Evolutionary conservation across 2,113 vertebrate genomes (phyloP), one percentile per base, ranked within the genome.

Genomic region (Pedetes capensis): DNA sequence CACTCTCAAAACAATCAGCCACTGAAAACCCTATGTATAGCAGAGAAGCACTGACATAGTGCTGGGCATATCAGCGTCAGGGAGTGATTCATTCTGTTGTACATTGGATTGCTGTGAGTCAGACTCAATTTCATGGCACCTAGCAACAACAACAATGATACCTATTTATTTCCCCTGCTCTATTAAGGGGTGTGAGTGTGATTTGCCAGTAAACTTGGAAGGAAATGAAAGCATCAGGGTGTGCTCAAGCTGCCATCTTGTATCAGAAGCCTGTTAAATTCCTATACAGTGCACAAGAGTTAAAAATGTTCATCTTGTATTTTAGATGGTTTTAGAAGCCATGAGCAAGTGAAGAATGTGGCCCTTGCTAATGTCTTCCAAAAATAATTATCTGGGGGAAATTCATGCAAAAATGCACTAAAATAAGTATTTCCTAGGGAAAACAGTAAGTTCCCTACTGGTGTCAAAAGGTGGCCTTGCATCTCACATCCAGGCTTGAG

Each of bases 341-440:
- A 5, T 39, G 27, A 29, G 14, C 3, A 91, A 78, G 49, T 22
- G 11, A 86, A 91, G 37, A n/a, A 44, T 72, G 25, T 87, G 34
- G 29, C n/a, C 32, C 11, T 13, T 85, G 55, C 49, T 92, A 81
- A 88, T 64, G 47, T 20, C 53, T 72, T 32, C 47, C 37, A 25
- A 86, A 90, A 91, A 85, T 49, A 63, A 85, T 37, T 74, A 82
- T 63, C 17, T 81, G 23, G 66, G 47, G 18, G 14, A 80, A 92
- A 94, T 87, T 71, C 25, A 47, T 87, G 47, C 44, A 74, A 75
- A 97, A 87, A 32, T 80, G 8, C 22, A 53, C 18, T 42, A 86
- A 29, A 72, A 25, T 83, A 14, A 86, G 37, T 68, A 92, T 59
- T 42, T 27, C 72, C 29, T 59, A 59, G 22, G 42, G 47, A 86